A percentile compares a stretch with the other conserved stretches of the same genome.
Evolutionary conservation across 2,113 vertebrate species (phyloP).

Genomic region (Pituophis catenifer): DNA sequence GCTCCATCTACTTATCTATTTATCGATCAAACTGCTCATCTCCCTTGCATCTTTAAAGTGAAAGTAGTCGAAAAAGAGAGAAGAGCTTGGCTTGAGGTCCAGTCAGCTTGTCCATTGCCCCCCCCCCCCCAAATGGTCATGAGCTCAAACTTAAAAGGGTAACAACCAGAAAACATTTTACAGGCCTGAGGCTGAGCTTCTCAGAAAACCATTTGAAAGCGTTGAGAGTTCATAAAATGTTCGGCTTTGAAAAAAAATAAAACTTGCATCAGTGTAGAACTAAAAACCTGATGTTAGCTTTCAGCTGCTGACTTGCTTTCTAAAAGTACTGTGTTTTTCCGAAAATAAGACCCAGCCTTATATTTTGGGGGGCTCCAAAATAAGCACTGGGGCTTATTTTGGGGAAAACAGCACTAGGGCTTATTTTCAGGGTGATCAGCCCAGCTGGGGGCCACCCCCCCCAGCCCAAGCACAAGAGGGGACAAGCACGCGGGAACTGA

Average conservation of each 20-base stretch:
- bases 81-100: background rate
- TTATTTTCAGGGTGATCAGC: too few relatives aligned
- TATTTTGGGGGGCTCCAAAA: too few relatives aligned
- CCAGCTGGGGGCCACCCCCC: too few relatives aligned
- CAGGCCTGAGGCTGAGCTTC: too few relatives aligned
- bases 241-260: background rate
- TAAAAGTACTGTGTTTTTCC: background rate
- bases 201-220: background rate
- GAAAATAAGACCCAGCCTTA: too few relatives aligned
- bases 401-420: too few relatives aligned
- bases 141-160: background rate
- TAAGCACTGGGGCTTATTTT: too few relatives aligned
- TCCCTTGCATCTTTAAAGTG: background rate
- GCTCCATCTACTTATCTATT: too few relatives aligned
- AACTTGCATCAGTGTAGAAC: background rate
- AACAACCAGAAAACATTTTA: background rate
- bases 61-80: background rate
- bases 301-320: background rate
- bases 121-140: background rate
- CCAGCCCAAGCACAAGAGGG: too few relatives aligned
- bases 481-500: too few relatives aligned
- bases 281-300: background rate
- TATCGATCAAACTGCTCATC: too few relatives aligned
- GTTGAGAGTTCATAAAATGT: background rate
- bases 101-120: background rate